Base-by-base conservation (phyloP, 2,113 vertebrate species). In the Menura novaehollandiae region DNA sequence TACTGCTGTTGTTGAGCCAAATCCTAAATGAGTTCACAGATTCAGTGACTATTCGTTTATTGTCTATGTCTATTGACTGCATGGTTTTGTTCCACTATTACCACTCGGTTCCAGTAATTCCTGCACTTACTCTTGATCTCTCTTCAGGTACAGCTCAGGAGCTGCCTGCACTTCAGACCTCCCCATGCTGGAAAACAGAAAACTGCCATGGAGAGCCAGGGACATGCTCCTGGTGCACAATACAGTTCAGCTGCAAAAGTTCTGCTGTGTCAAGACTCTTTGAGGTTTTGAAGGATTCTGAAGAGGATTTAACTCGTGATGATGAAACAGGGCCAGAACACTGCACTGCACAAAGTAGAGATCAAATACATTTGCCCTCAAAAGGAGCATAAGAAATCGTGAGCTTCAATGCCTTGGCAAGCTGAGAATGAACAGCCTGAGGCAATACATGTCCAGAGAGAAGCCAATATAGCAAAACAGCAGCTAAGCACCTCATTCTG, bases 401-500 rank as follows among this genome's bases (percentile, higher is more conserved):
- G 89, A 92, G 82, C 43, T 92, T 91, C 92, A 86, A 23, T 47
- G 78, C 51, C 62, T 88, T 26, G 33, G 89, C 21, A 35, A 93
- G 84, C 77, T 62, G 78, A 63, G 90, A 93, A 92, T 52, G 88
- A 94, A 63, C 73, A 93, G 93, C 95, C 96, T 28, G 68, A 93
- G 96, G 96, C 95, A 71, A 71, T 44, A 90, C 90, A 92, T 28
- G 85, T 88, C 95, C 95, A 77, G 82, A 86, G 90, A 94, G 82
- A 59, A 86, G 88, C 88, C 59, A 51, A 66, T 32, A 77, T 67
- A 83, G 69, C 67, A 80, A 72, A 90, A 46, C 79, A 81, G 85
- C 56, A 47, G 44, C 85, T 69, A 64, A 86, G 85, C 37, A 72
- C 79, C 82, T 86, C 75, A 41, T 66, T 84, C 93, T 84, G 90